phyloP scores from a whole-genome alignment of 2,888 invertebrate species.

The Leptura quadrifasciata region DNA sequence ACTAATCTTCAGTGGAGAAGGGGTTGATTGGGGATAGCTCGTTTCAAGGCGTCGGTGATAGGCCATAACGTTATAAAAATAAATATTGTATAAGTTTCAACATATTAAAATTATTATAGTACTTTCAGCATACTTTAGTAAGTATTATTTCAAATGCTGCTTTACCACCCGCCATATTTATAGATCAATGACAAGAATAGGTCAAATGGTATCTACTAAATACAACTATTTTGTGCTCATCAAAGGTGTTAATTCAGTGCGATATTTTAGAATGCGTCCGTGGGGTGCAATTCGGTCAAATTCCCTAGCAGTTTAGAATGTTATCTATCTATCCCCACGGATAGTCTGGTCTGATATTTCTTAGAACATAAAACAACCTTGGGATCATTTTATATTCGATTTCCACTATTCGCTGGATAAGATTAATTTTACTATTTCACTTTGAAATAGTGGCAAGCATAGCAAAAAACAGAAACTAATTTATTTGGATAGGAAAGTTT shows the following conservation, averaged over 20 bases:
- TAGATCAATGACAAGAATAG: slow-evolving; percentile 13
- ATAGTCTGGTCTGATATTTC: slow-evolving; percentile 53
- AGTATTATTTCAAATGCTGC: too few species aligned
- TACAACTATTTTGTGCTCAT: slow-evolving; percentile 57
- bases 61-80: too few species aligned
- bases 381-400: slow-evolving; percentile 58
- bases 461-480: slow-evolving; percentile 23
- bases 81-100: too few species aligned
- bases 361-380: slow-evolving; percentile 57
- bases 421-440: slow-evolving; percentile 37
- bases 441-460: neutral
- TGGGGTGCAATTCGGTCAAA: slow-evolving; percentile 61
- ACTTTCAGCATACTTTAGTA: too few species aligned
- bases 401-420: slow-evolving; percentile 41
- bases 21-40: too few species aligned
- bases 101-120: too few species aligned
- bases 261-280: slow-evolving; percentile 60
- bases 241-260: slow-evolving; percentile 59
- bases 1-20: too few species aligned
- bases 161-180: too few species aligned
- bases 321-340: slow-evolving; percentile 63
- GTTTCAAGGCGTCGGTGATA: too few species aligned
- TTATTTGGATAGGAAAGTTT: slow-evolving; percentile 13
- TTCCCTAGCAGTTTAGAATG: slow-evolving; percentile 59
- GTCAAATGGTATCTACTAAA: slow-evolving; percentile 27